These are phyloP conservation scores for Podarcis muralis DNA, from an alignment of 2,113 vertebrate species.

Conservation along the genomic window DNA sequence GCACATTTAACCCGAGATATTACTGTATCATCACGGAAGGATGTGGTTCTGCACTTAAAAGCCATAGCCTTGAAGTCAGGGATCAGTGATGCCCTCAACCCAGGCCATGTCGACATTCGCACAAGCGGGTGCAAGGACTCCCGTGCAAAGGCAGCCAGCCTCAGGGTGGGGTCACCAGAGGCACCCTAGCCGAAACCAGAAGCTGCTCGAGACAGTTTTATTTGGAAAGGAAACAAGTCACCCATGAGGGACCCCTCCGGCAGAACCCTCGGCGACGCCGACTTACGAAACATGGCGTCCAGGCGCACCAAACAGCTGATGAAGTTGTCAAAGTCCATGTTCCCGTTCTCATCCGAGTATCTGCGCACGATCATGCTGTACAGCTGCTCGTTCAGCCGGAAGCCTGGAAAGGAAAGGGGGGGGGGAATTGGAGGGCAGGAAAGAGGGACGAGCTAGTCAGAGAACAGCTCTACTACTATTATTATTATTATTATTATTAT, in stretches of 20 bases:
- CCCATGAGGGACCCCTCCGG: fast-evolving
- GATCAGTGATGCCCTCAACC: background rate
- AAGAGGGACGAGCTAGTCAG: no score
- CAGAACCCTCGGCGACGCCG: background rate
- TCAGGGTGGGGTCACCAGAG: background rate
- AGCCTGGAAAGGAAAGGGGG: constrained; percentile 71
- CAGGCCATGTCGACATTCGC: no score
- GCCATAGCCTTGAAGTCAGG: no score
- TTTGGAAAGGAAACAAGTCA: background rate
- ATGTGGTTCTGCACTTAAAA: no score
- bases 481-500: background rate
- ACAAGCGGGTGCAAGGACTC: background rate
- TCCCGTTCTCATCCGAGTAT: constrained; percentile 85
- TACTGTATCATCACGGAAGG: no score
- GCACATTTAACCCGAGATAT: no score
- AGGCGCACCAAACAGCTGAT: constrained; percentile 91
- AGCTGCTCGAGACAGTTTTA: background rate
- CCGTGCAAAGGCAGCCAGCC: background rate
- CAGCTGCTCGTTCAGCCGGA: constrained; percentile 82
- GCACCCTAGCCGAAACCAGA: background rate
- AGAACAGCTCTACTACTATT: background rate
- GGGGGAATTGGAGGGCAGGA: no score
- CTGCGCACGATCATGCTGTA: constrained; percentile 86
- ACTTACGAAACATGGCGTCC: constrained; percentile 94
- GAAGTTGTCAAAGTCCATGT: constrained; percentile 94